Percentiles rank a stretch among this genome's conserved stretches.
phyloP scores from a whole-genome alignment of 2,797 vertebrate species.

The Trematomus bernacchii region DNA sequence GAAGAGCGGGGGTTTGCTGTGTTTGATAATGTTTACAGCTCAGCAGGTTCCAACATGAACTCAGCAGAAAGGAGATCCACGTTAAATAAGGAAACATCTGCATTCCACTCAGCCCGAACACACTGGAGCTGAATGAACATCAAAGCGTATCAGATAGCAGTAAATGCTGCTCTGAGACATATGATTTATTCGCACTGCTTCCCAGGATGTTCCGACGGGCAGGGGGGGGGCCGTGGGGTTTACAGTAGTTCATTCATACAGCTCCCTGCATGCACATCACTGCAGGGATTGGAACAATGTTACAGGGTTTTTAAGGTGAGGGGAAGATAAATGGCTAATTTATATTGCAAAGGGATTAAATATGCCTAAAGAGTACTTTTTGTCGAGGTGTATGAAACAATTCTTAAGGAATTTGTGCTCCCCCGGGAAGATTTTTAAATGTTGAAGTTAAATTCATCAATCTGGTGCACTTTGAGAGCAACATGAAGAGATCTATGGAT shows the following conservation, averaged over 20 bases:
- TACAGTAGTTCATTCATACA: slow-evolving; percentile 29
- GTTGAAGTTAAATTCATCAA: too few relatives aligned
- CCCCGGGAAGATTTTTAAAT: too few relatives aligned
- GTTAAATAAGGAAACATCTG: slow-evolving; percentile 77
- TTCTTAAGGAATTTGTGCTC: too few relatives aligned
- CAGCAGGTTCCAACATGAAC: slow-evolving; percentile 71
- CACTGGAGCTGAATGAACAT: slow-evolving; percentile 70
- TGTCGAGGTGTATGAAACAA: too few relatives aligned
- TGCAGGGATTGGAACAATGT: slow-evolving; percentile 18
- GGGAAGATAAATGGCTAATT: too few relatives aligned
- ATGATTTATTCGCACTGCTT: slow-evolving; percentile 70
- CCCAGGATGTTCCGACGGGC: slow-evolving; percentile 27
- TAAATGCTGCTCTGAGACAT: slow-evolving; percentile 66
- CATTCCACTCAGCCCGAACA: slow-evolving; percentile 45
- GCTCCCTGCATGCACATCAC: slow-evolving; percentile 16
- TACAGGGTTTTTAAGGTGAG: slow-evolving; percentile 4
- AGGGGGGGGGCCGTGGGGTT: too few relatives aligned
- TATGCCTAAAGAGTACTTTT: too few relatives aligned
- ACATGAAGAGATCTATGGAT: too few relatives aligned
- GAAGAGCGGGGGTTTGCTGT: slow-evolving; percentile 12
- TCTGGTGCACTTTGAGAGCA: too few relatives aligned
- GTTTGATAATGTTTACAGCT: slow-evolving; percentile 45
- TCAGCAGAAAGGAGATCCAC: slow-evolving; percentile 56
- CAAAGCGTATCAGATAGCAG: slow-evolving; percentile 63
- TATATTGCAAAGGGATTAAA: too few relatives aligned